These are phyloP conservation scores for Andrena camellia DNA, from an alignment of 2,888 invertebrate genomes.

Conservation along the genomic window DNA sequence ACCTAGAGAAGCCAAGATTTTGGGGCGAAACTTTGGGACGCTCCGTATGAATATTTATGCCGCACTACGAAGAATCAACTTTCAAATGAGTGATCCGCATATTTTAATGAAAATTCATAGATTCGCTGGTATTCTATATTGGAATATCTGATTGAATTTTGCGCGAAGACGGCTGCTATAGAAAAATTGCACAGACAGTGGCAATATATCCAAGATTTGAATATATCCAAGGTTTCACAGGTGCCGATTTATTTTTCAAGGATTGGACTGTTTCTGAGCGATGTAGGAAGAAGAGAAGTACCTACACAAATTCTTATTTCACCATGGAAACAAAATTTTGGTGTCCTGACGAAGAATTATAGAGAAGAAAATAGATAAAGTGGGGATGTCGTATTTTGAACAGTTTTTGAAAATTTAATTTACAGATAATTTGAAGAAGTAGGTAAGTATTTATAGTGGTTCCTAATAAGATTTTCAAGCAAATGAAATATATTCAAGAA, in stretches of 20 bases:
- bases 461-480: too few relatives aligned
- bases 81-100: constrained; percentile 39
- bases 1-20: constrained; percentile 32
- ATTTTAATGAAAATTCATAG: constrained; percentile 46
- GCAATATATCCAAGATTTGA: too few relatives aligned
- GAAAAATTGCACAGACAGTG: neutral
- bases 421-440: too few relatives aligned
- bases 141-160: constrained; percentile 32
- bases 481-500: too few relatives aligned
- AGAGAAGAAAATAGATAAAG: neutral
- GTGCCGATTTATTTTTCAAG: neutral
- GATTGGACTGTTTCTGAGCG: too few relatives aligned
- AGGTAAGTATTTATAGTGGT: too few relatives aligned
- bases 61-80: constrained; percentile 34
- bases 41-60: constrained; percentile 53
- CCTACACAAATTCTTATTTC: neutral
- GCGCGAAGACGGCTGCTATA: neutral
- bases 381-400: neutral
- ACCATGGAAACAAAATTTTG: neutral
- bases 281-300: neutral
- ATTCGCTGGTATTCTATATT: constrained; percentile 28
- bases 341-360: neutral
- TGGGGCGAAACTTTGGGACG: constrained; percentile 26
- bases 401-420: too few relatives aligned
- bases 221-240: neutral